Conservation (phyloP, 2,113 vertebrate genomes). For the Strigops habroptila region DNA sequence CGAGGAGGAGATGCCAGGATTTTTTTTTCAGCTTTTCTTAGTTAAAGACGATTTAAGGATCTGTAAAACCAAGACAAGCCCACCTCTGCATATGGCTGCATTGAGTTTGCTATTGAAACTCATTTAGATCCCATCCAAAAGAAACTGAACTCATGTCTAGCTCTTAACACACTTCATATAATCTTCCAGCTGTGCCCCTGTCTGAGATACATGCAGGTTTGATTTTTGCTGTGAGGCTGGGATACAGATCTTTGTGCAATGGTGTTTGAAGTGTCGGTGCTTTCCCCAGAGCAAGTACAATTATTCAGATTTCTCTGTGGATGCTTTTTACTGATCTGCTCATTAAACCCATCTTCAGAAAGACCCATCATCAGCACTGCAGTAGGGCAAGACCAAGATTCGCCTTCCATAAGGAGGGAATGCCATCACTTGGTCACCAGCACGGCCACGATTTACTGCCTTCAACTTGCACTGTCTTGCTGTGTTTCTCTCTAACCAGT, state of each 20-base stretch:
- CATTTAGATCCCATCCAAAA: neutral
- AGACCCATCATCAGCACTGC: neutral
- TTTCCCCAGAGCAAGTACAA: neutral
- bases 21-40: neutral
- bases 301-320: neutral
- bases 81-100: neutral
- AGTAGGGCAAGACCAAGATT: neutral
- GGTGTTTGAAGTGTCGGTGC: neutral
- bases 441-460: neutral
- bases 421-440: neutral
- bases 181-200: neutral
- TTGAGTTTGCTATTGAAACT: neutral
- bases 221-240: neutral
- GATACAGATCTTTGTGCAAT: neutral
- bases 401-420: fast-evolving
- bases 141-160: neutral
- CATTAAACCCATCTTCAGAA: neutral
- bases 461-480: neutral
- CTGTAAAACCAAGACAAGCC: neutral
- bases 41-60: neutral
- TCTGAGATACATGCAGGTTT: neutral
- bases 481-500: neutral
- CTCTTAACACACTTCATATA: neutral
- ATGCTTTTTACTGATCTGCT: neutral
- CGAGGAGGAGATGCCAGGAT: neutral